Conservation (phyloP, 2,113 vertebrate genomes). For the Dicrurus megarhynchus region DNA sequence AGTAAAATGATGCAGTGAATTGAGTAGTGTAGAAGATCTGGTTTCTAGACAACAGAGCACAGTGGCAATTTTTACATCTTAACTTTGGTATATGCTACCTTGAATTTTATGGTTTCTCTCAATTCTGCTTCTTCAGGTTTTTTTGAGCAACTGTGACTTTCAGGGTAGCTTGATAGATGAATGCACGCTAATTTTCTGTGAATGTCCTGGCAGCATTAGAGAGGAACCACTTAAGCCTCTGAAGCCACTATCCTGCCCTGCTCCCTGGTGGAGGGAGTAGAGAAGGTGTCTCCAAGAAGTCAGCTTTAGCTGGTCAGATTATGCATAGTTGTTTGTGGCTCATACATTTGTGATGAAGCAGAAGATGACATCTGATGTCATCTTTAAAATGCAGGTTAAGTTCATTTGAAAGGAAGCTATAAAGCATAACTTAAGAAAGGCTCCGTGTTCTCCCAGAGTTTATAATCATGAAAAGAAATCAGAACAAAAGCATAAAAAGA, state of each 20-base stretch:
- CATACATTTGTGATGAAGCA: neutral
- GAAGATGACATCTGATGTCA: neutral
- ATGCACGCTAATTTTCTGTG: neutral
- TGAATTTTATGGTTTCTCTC: neutral
- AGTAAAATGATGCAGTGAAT: neutral
- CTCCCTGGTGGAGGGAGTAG: constrained; percentile 53
- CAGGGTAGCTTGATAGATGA: neutral
- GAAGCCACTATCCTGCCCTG: constrained; percentile 49
- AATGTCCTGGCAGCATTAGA: neutral
- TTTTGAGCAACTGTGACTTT: neutral
- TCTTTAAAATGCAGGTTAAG: neutral
- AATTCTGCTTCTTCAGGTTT: neutral
- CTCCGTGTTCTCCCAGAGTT: neutral
- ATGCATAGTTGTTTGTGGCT: neutral
- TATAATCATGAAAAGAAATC: constrained; percentile 12
- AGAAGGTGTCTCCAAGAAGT: constrained; percentile 31
- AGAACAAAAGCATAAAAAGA: constrained; percentile 24
- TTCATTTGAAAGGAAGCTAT: neutral
- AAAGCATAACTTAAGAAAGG: neutral
- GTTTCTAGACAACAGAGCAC: neutral
- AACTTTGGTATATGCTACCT: neutral
- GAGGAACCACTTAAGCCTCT: neutral
- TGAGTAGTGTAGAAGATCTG: neutral
- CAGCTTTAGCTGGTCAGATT: neutral
- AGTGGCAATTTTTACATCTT: neutral